Evolutionary conservation across 2,113 vertebrate genomes (phyloP).

Genomic region (Acrocephalus kingi): DNA sequence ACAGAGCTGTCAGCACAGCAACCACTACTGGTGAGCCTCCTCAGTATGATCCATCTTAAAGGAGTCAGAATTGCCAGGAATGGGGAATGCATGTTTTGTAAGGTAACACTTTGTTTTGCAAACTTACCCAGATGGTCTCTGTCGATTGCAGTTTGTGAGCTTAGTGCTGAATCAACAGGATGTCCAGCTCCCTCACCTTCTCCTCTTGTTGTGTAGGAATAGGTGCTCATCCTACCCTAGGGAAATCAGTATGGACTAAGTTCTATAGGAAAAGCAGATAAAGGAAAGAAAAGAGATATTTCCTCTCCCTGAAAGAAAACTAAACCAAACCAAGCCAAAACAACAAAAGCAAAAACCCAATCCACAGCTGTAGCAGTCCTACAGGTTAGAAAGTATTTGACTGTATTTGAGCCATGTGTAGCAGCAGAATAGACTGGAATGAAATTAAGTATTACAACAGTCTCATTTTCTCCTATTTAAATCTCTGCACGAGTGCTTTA

Average conservation of each 20-base stretch:
- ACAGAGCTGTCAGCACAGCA: not conserved
- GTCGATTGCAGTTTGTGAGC: not conserved
- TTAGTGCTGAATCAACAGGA: slow-evolving; percentile 11
- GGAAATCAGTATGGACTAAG: not conserved
- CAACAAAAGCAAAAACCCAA: not conserved
- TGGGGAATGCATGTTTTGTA: not conserved
- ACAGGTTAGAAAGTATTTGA: not conserved
- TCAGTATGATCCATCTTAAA: not conserved
- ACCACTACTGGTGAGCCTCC: not conserved
- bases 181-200: not conserved
- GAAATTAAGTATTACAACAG: not conserved
- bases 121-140: slow-evolving; percentile 23
- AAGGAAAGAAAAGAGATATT: not conserved
- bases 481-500: not conserved
- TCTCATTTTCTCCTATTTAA: slow-evolving; percentile 14
- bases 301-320: not conserved
- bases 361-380: rapidly evolving
- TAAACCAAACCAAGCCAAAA: not conserved
- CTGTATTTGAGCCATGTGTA: not conserved
- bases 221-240: not conserved
- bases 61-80: not conserved
- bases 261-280: not conserved
- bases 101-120: not conserved
- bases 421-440: not conserved
- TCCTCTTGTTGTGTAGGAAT: not conserved